phyloP scores from a whole-genome alignment of 2,888 invertebrate species.

The Melieria picta region DNA sequence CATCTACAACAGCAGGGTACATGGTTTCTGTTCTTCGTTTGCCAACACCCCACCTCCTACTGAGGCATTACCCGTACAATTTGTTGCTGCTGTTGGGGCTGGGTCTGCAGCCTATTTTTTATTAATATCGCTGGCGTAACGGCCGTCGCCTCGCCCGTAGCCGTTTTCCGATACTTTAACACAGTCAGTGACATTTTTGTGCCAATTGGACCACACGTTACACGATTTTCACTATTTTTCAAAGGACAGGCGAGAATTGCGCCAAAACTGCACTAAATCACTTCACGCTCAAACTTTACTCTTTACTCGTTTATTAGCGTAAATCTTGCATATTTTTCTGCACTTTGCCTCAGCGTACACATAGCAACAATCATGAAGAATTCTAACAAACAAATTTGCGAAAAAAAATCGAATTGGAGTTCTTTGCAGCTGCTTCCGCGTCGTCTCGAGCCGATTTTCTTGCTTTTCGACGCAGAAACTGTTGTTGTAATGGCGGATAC shows the following conservation, averaged over 20 bases:
- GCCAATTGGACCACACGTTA: neutral
- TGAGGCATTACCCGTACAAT: slow-evolving; percentile 44
- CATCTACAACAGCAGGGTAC: too few relatives aligned
- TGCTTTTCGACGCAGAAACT: slow-evolving; percentile 10
- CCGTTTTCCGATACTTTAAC: slow-evolving; percentile 51
- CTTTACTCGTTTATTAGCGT: too few relatives aligned
- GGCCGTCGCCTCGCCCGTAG: slow-evolving; percentile 42
- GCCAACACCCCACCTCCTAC: neutral
- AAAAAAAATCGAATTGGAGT: neutral
- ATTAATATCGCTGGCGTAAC: slow-evolving; percentile 40
- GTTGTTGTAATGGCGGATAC: neutral
- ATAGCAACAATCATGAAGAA: too few relatives aligned
- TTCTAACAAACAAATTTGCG: too few relatives aligned
- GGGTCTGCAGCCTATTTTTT: slow-evolving; percentile 44
- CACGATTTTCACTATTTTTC: neutral
- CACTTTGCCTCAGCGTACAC: too few relatives aligned
- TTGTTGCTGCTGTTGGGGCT: slow-evolving; percentile 34
- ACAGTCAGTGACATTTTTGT: slow-evolving; percentile 54
- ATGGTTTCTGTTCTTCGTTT: neutral
- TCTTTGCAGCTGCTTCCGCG: slow-evolving; percentile 1
- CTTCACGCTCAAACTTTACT: too few relatives aligned
- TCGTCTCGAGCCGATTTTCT: slow-evolving; percentile 13
- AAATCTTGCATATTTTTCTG: too few relatives aligned
- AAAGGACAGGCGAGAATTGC: neutral
- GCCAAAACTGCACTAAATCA: too few relatives aligned